These are phyloP conservation scores for Nasonia vitripennis DNA, from an alignment of 1,140 invertebrate species.

Conservation along the genomic window DNA sequence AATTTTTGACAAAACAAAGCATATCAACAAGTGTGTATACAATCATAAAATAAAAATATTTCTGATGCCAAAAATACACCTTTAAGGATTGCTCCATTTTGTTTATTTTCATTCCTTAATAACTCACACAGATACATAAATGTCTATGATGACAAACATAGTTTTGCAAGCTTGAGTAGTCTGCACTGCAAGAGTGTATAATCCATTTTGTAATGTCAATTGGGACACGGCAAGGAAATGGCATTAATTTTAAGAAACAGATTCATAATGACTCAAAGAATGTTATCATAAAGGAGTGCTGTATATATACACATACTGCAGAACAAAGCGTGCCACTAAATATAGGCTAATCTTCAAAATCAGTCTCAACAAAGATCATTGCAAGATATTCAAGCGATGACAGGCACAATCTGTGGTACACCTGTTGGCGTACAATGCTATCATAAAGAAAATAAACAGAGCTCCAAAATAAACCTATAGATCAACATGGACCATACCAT, in stretches of 20 bases:
- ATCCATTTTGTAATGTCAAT: not conserved
- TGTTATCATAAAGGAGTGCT: not conserved
- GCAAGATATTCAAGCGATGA: not conserved
- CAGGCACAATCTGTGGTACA: not conserved
- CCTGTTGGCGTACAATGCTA: not conserved
- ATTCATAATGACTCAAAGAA: not conserved
- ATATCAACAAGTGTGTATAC: not conserved
- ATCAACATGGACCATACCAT: not conserved
- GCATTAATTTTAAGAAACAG: not conserved
- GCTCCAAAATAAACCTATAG: not conserved
- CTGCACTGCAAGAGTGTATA: too few species aligned
- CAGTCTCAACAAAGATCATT: constrained; percentile 29
- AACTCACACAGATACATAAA: too few species aligned
- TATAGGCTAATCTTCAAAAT: constrained; percentile 36
- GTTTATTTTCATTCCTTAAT: not conserved
- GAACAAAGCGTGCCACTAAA: constrained; percentile 12
- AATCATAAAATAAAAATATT: not conserved
- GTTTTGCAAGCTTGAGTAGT: too few species aligned
- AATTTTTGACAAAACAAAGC: too few species aligned
- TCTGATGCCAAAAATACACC: not conserved
- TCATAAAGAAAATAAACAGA: not conserved
- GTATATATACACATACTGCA: not conserved
- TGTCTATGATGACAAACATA: too few species aligned
- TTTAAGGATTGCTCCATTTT: not conserved
- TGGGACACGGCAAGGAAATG: not conserved